These are phyloP conservation scores for Plecturocebus donacophilus DNA, from an alignment of 2,113 vertebrate genomes.

Conservation along the genomic window DNA sequence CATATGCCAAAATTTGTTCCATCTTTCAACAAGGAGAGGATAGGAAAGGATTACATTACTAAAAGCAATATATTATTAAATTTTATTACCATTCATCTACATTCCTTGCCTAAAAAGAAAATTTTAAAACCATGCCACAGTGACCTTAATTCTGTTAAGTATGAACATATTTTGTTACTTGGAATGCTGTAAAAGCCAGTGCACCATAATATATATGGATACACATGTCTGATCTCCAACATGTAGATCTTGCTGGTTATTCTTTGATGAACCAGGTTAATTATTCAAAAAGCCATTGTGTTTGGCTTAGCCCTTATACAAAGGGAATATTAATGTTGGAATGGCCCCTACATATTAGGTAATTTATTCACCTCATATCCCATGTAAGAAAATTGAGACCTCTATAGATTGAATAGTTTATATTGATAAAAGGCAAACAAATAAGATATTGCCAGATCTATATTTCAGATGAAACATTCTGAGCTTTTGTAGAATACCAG, in stretches of 20 bases:
- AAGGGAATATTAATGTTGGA: not conserved
- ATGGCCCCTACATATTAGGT: not conserved
- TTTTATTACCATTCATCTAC: not conserved
- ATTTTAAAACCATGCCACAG: not conserved
- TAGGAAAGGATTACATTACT: not conserved
- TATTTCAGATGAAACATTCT: not conserved
- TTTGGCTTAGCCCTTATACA: not conserved
- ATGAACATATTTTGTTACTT: not conserved
- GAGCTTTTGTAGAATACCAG: not conserved
- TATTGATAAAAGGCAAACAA: not conserved
- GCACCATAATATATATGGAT: not conserved
- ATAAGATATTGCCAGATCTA: not conserved
- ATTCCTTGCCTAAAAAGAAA: not conserved
- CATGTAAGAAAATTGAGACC: not conserved
- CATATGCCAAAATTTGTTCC: not conserved
- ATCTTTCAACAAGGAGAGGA: not conserved
- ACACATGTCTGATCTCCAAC: not conserved
- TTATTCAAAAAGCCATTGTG: not conserved
- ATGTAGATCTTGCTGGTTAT: not conserved
- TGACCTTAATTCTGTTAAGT: not conserved
- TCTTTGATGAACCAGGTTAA: not conserved
- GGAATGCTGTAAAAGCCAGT: not conserved
- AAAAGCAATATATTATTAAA: not conserved
- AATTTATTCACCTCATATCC: not conserved
- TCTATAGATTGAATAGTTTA: not conserved